These are phyloP conservation scores for Coleophora flavipennella DNA, from an alignment of 2,888 invertebrate genomes.

Conservation along the genomic window DNA sequence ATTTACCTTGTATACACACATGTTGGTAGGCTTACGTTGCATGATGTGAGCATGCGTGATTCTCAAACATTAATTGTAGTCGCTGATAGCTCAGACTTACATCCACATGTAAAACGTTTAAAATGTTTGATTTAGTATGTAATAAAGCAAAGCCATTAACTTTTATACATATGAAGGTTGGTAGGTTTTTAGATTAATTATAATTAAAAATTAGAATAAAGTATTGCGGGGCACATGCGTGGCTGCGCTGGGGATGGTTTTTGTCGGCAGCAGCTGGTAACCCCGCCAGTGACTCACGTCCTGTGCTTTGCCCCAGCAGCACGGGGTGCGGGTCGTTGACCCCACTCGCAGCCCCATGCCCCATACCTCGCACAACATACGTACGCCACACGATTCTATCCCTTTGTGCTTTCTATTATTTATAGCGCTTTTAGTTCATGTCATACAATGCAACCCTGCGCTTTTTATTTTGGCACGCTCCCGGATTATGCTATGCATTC, in stretches of 20 bases:
- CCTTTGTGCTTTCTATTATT: constrained; percentile 61
- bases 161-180: constrained; percentile 8
- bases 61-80: constrained; percentile 13
- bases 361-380: constrained; percentile 35
- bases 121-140: too few relatives aligned
- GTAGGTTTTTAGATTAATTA: constrained; percentile 25
- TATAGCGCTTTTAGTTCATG: constrained; percentile 37
- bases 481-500: constrained; percentile 38
- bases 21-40: too few relatives aligned
- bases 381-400: constrained; percentile 53
- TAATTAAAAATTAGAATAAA: constrained; percentile 29
- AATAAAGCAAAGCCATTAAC: neutral
- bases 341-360: constrained; percentile 65
- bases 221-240: constrained; percentile 30
- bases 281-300: constrained; percentile 68
- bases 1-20: too few relatives aligned
- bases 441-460: constrained; percentile 39
- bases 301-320: constrained; percentile 58
- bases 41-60: constrained; percentile 15
- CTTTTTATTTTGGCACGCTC: constrained; percentile 39
- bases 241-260: constrained; percentile 54
- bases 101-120: constrained; percentile 3
- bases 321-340: constrained; percentile 69
- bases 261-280: constrained; percentile 66
- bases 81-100: constrained; percentile 13